Evolutionary conservation across 2,888 invertebrate species (phyloP).

Genomic region (Oscheius sp.): DNA sequence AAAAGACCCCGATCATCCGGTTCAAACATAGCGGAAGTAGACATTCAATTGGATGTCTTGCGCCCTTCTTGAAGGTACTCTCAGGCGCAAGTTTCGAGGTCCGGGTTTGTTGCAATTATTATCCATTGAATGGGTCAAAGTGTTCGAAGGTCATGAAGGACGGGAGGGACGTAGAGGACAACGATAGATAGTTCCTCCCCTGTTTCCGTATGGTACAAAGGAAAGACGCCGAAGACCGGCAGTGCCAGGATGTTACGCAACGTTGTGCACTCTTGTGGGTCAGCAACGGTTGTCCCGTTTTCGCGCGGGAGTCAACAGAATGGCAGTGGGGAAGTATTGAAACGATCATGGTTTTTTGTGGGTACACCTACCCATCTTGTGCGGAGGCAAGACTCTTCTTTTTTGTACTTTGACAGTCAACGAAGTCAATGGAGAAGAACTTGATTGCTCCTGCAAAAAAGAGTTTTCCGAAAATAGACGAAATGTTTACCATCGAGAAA

Average conservation of each 20-base stretch:
- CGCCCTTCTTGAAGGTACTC: background rate
- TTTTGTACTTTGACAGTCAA: constrained; percentile 7
- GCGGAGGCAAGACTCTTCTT: constrained; percentile 4
- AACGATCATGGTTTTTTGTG: background rate
- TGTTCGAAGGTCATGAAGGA: constrained; percentile 21
- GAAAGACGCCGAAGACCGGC: constrained; percentile 30
- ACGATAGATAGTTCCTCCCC: constrained; percentile 13
- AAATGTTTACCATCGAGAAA: background rate
- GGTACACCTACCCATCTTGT: constrained; percentile 27
- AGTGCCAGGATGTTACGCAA: constrained; percentile 36
- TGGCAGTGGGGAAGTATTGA: constrained; percentile 13
- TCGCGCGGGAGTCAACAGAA: constrained; percentile 30
- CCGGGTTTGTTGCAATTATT: constrained; percentile 32
- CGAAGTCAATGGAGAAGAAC: constrained; percentile 19
- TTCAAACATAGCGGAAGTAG: constrained; percentile 7
- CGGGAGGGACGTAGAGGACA: no score
- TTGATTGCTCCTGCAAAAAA: constrained; percentile 3
- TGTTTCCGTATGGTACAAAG: constrained; percentile 30
- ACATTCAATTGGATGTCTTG: constrained; percentile 8
- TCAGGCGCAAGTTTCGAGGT: constrained; percentile 1
- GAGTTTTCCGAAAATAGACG: background rate
- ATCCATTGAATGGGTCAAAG: constrained; percentile 24
- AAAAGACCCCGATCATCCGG: constrained; percentile 1
- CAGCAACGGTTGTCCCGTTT: constrained; percentile 25
- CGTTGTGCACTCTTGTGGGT: constrained; percentile 33